These are phyloP conservation scores for Echinometra lucunter DNA, from an alignment of 53 echinoderm and acorn worm genomes.

Conservation along the genomic window DNA sequence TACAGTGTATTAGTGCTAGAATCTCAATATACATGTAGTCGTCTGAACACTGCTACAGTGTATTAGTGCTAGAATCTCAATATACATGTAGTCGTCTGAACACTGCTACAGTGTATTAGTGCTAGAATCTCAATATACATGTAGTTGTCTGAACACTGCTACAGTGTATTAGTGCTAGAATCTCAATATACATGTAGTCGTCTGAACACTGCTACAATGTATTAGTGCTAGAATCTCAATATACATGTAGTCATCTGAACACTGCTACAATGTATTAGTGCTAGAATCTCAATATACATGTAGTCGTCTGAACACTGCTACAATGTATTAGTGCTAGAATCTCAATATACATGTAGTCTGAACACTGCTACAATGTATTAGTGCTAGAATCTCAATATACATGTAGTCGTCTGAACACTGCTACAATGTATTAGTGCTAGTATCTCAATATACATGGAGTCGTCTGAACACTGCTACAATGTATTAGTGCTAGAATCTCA, in stretches of 20 bases:
- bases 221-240: conserved; percentile 7
- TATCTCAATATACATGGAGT: not conserved
- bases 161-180: not conserved
- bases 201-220: not conserved
- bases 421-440: not conserved
- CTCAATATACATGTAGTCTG: conserved; percentile 1
- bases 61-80: not conserved
- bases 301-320: not conserved
- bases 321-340: not conserved
- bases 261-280: conserved; percentile 1
- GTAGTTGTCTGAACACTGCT: not conserved
- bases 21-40: conserved; percentile 16
- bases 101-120: not conserved
- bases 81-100: not conserved
- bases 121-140: conserved; percentile 18
- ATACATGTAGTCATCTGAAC: not conserved
- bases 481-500: not conserved
- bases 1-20: not conserved
- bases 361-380: conserved; percentile 1
- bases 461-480: not conserved
- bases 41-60: not conserved
- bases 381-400: conserved; percentile 10
- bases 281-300: conserved; percentile 14
- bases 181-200: conserved; percentile 12
- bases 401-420: not conserved